Evolutionary conservation across 2,888 invertebrate genomes (phyloP), one percentile per base, ranked within the genome.

Genomic region (Arge pagana): DNA sequence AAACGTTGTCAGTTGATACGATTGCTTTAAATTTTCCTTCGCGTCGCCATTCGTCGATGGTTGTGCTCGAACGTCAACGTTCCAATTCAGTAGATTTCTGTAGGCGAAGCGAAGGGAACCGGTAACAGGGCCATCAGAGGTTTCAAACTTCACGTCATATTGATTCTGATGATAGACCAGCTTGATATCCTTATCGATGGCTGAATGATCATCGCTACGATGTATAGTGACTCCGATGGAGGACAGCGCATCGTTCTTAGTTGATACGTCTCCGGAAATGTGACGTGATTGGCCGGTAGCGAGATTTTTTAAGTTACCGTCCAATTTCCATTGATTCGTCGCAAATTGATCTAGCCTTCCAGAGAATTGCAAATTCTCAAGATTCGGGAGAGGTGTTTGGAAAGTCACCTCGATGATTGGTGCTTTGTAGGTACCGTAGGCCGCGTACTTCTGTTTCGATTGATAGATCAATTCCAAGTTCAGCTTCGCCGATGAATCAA

Each of bases 21-120:
- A 53, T 0, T 58, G 36, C 13, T 28, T 15, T 4, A 11, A 24
- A 16, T 7, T 31, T 8, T 36, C 31, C 2, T 8, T 2, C 7
- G 26, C 16, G 3, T 33, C 26, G 1, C 45, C 11, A 3, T 33
- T 13, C 7, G 36, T 43, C 1, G 26, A 11, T 2, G 54, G 6
- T 13, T 63, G 52, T 3, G 55, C 57, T 1, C 8, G 41, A 0
- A 55, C 35, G 23, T 55, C 57, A 0, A 62, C 39, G 26, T 71
- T 61, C 74, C 74, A 74, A 50, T 73, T 74, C 3, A 70, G 48
- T 0, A 59, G n/a, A 33, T 74, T 73, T 1, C 64, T 50, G 4
- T 63, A 54, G 13, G 60, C 69, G 3, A 66, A 31, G 7, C 55
- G 56, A 0, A 64, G 8, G 1, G 56, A 62, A 2, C 62, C 59